Evolutionary conservation across 1,140 invertebrate genomes (phyloP), one percentile per base, ranked within the genome.

Genomic region (Drosophila aff.): DNA sequence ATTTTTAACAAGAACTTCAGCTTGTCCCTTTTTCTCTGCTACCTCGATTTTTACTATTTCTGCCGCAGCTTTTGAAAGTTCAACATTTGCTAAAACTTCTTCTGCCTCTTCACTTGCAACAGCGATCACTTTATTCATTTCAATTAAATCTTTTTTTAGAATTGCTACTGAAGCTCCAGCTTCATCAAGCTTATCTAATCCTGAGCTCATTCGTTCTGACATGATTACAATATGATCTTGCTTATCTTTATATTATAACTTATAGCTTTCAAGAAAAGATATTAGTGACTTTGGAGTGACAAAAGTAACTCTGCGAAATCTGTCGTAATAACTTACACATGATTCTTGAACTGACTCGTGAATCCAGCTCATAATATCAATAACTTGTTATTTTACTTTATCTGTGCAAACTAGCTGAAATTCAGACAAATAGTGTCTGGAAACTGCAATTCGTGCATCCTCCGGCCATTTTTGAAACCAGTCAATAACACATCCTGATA

Each of bases 231-330:
- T 98, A 77, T 96, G 94, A 2, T 94, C 92, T 33, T 95, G 94
- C 82, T 95, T 96, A 50, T 96, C 94, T 23, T 94, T 94, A 85
- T 98, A 98, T 13, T 98, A 93, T 1, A 92, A 93, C 93, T 98
- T 97, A 92, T 98, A 98, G 9, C 96, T 95, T 67, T 95, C 95
- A 53, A 98, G 93, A 89, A 97, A 98, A 2, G 96, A 96, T 36
- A 98, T 93, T 83, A 97, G 97, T 0, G 97, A 98, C 93, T 97
- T 98, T 1, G 97, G 97, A 10, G 97, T 98, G 1, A 98, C 97
- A 91, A 97, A 97, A 10, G 96, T 95, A 80, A 96, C 95, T 50
- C 97, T 94, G 21, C 97, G 95, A 85, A 96, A 98, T 81, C 96
- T 95, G 47, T 97, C 95, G 86, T 96, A 98, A 91, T 98, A 98